These are phyloP conservation scores for Macrobrachium rosenbergii DNA, from an alignment of 1,140 invertebrate species.

Conservation along the genomic window DNA sequence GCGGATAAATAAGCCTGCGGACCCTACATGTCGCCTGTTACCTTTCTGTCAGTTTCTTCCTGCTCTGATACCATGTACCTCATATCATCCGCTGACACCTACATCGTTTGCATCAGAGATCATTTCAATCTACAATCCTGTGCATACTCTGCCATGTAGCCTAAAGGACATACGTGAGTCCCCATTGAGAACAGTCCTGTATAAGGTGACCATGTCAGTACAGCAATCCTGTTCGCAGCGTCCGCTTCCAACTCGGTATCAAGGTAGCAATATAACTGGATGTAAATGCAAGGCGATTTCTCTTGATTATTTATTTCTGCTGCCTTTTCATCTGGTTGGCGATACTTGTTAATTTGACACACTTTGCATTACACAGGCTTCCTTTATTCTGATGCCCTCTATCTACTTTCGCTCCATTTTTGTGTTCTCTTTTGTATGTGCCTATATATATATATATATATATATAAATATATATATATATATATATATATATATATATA, in stretches of 20 bases:
- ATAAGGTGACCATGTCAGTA: too few relatives aligned
- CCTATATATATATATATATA: slow-evolving; percentile 32
- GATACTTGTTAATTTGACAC: background rate
- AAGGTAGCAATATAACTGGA: too few relatives aligned
- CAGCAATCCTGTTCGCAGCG: too few relatives aligned
- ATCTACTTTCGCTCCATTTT: background rate
- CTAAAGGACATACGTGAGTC: too few relatives aligned
- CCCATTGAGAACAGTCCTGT: too few relatives aligned
- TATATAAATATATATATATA: slow-evolving; percentile 29
- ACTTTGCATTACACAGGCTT: background rate
- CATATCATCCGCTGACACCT: background rate
- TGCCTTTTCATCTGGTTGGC: background rate
- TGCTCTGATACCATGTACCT: background rate
- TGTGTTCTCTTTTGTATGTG: background rate
- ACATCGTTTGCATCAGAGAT: background rate
- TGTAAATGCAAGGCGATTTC: too few relatives aligned
- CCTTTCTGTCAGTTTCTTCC: background rate
- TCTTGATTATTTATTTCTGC: background rate
- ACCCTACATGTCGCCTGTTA: too few relatives aligned
- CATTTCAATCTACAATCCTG: too few relatives aligned
- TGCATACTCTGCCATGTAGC: too few relatives aligned
- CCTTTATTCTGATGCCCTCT: background rate
- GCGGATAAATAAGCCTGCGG: too few relatives aligned
- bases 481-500: slow-evolving; percentile 39
- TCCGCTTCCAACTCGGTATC: too few relatives aligned